phyloP scores from a whole-genome alignment of 2,113 vertebrate genomes.

The Hippoglossus stenolepis region DNA sequence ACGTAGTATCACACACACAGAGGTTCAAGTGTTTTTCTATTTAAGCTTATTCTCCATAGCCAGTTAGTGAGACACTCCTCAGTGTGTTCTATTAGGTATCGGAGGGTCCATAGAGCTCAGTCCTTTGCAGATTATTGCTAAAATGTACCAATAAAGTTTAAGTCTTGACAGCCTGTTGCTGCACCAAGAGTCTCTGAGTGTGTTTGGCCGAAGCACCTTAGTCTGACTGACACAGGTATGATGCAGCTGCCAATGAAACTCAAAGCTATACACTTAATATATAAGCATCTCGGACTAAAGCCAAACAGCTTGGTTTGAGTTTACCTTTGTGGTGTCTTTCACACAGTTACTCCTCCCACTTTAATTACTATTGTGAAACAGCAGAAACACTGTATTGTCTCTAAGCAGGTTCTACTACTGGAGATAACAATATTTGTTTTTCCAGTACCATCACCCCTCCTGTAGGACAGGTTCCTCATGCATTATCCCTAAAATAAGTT shows the following conservation, averaged over 20 bases:
- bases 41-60: too few relatives aligned
- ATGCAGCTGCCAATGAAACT: too few relatives aligned
- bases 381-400: slow-evolving; percentile 17
- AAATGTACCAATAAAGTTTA: not conserved
- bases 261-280: too few relatives aligned
- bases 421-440: not conserved
- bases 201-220: too few relatives aligned
- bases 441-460: not conserved
- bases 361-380: not conserved
- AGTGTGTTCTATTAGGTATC: too few relatives aligned
- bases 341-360: not conserved
- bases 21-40: not conserved
- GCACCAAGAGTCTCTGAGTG: too few relatives aligned
- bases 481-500: not conserved
- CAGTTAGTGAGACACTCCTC: too few relatives aligned
- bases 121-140: not conserved
- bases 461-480: slow-evolving; percentile 26
- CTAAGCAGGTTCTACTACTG: not conserved
- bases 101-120: not conserved
- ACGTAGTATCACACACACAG: too few relatives aligned
- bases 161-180: not conserved
- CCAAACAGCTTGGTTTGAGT: too few relatives aligned
- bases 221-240: too few relatives aligned
- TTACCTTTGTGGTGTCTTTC: too few relatives aligned
- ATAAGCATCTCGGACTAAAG: too few relatives aligned